A percentile compares a stretch with the other conserved stretches of the same genome.
phyloP scores from a whole-genome alignment of 2,797 vertebrate species.

The Gymnothorax javanicus region DNA sequence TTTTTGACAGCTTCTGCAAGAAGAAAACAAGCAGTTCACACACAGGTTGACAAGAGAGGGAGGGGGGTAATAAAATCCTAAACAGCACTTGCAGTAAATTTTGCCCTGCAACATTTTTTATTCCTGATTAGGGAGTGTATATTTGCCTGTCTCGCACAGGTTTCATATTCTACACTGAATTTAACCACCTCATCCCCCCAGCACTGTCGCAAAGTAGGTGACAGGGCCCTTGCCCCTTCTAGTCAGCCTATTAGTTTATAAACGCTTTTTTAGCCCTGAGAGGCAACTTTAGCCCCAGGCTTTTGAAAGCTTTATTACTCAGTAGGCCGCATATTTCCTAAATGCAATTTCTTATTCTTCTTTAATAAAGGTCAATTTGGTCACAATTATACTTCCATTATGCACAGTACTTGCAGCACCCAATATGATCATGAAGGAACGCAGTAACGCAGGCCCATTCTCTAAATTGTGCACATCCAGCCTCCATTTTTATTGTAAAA shows the following conservation, averaged over 20 bases:
- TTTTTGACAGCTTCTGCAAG: not conserved
- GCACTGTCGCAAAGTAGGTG: not conserved
- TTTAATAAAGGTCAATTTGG: not conserved
- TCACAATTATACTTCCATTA: not conserved
- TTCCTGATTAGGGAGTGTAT: not conserved
- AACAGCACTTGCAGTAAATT: not conserved
- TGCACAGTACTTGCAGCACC: not conserved
- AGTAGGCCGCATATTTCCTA: not conserved
- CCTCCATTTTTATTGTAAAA: not conserved
- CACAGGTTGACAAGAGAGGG: not conserved
- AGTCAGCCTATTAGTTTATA: not conserved
- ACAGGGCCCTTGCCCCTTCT: not conserved
- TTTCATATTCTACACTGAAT: not conserved
- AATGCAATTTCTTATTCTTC: not conserved
- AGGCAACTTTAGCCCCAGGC: not conserved
- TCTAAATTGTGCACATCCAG: not conserved
- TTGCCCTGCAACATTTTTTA: not conserved
- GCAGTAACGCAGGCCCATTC: not conserved
- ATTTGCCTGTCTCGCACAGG: not conserved
- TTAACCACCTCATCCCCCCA: not conserved
- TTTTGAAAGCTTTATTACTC: not conserved
- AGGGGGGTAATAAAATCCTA: not conserved
- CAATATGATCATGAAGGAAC: not conserved
- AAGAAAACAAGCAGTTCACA: no score
- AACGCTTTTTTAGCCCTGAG: not conserved